Base-by-base conservation (phyloP, 1,140 invertebrate genomes). In the Dufourea novaeangliae region DNA sequence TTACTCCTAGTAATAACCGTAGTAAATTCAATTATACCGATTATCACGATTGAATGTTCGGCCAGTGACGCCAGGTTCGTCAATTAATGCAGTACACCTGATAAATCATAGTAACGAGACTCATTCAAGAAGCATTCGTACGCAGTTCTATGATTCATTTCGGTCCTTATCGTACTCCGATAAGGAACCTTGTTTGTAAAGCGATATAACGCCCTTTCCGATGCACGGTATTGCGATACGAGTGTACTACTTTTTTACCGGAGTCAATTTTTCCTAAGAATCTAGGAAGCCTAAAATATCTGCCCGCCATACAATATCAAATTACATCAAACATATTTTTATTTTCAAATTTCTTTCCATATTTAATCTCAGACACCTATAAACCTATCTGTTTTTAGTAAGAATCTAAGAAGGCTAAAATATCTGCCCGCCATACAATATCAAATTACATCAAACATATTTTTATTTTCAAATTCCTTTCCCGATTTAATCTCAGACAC, bases 101-200 rank as follows among this genome's bases (percentile, higher is more conserved):
- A 32, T 57, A 71, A 63, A 54, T 78, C 56, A 54, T 76, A 14
- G 22, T 44, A 72, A 72, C n/a, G 37, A 46, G 14, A 78, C 32
- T 86, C 81, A 86, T 85, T 86, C 66, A 86, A 77, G 50, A 69
- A 56, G 61, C 27, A 78, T 86, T 84, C 73, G 61, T 70, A 78
- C 70, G 27, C 37, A 57, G 44, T 57, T 54, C 37, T 44, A 70
- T 89, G 88, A 89, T 84, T 89, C 88, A 89, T 63, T 62, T 63
- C 22, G 20, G 68, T 75, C 39, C 70, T 86, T 86, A 86, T 86
- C 84, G 44, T 39, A 3, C 27, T 0, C 73, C 61, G 84, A 86
- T 86, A 86, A 85, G 62, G 25, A 61, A 78, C 37, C 78, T 39
- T 87, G 72, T 86, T 87, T 89, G 81, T 70, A 57, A 56, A 85